Base-by-base conservation (phyloP, 2,113 vertebrate species). In the Nerophis lumbriciformis region DNA sequence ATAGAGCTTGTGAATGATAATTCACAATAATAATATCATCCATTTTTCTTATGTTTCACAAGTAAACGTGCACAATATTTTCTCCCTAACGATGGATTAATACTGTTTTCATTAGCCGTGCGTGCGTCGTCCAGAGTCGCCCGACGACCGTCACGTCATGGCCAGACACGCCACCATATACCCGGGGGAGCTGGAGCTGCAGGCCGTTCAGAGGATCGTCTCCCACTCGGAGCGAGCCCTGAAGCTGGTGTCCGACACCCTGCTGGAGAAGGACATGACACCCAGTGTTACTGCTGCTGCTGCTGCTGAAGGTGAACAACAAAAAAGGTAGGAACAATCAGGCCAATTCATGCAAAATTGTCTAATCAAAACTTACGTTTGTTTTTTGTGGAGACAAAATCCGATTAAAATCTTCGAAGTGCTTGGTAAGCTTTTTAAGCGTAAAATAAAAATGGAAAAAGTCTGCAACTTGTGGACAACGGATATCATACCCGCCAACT, bases 131-230 rank as follows among this genome's bases (percentile, higher is more conserved):
- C 91, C 85, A 0, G 91, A 90, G 63, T 89, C 92, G 14, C 88
- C 85, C 0, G 90, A 92, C 0, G 92, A 94, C 75, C 91, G 90
- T 0, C 90, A 93, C 48, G 89, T 93, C 76, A 90, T 93, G 92
- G 81, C 83, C 10, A 94, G 91, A 48, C 93, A 92, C 19, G 87
- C 92, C 0, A 81, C 85, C 60, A 93, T 94, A 78, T 93, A 92
- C 82, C 93, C 93, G 0, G 88, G 87, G 0, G 92, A 93, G 63
- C 88, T 85, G 5, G 92, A 93, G 83, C 89, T 94, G 10, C 89
- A 89, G 84, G 91, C 92, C 1, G 84, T 93, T 47, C 92, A 92
- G 87, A 89, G 73, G 53, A 90, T 91, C 0, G 90, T 94, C 14
- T 92, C 91, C 0, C 93, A 93, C 52, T 76, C 84, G 0, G 92